Base-by-base conservation (phyloP, 2,888 invertebrate genomes). In the Dryobotodes eremita region DNA sequence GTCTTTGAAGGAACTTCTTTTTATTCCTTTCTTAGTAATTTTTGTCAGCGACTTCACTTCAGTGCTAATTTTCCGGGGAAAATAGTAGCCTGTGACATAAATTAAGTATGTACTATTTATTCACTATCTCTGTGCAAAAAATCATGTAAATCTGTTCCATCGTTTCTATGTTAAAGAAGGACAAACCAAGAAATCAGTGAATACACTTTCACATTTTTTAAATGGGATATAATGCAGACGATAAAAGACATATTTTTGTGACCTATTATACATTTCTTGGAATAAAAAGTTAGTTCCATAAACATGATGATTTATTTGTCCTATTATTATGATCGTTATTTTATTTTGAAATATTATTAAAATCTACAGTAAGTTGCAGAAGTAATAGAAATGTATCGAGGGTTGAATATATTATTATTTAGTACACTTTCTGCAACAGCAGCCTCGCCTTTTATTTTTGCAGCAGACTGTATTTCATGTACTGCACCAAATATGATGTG, bases 291-390 rank as follows among this genome's bases (percentile, higher is more conserved):
- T 36, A 36, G 83, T 86, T 82, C 68, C 65, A 42, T 13, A 15
- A 13, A 66, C 1, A 17, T 8, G 7, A 75, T 36, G 50, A 64
- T 83, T 62, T 13, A 31, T 15, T 73, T 66, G 31, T 17, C 5
- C 46, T 23, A 15, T 13, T 5, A 76, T 72, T 53, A 23, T 59
- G 20, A 46, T 17, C 55, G 17, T 64, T 13, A 46, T 36, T 46
- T 11, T 17, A 2, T 55, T 75, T 59, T 71, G 2, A 73, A 61
- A 55, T 55, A 11, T 68, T 69, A 61, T 66, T 74, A 71, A 23
- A 77, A 70, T 36, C n/a, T 59, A 86, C 80, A 86, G 85, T 85
- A 81, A 85, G 88, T 83, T 88, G 87, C 83, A 82, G 65, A 77
- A 84, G 66, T 78, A 79, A 72, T 42, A 7, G 1, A 68, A 64